Evolutionary conservation across 2,888 invertebrate species (phyloP), one percentile per base, ranked within the genome.

Genomic region (Caenorhabditis drosophilae): DNA sequence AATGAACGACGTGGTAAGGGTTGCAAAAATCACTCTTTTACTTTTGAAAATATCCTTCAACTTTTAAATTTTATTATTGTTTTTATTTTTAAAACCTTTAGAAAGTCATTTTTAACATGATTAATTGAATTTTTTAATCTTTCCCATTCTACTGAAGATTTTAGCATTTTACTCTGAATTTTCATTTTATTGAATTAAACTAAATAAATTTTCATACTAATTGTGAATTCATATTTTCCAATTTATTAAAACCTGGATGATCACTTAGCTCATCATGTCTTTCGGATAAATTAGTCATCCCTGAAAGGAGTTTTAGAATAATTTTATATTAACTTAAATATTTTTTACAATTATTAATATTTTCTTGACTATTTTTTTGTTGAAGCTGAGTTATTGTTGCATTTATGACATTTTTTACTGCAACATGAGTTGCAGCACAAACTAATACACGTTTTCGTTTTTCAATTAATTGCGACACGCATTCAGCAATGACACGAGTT

Each of bases 401-500:
- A 1, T 59, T 36, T 16, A 51, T 36, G 2, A 54, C 69, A 59
- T 76, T 73, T n/a, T 46, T 42, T 1, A 74, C 69, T 20, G 76
- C 76, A 2, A 70, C 69, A 36, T 73, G 60, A 3, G 72, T 58
- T 20, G 70, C 72, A 12, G 76, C 73, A 42, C 70, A 69, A 9
- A 76, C 66, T 0, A 76, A 34, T 22, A 76, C 73, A 48, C 47
- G 68, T 27, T 70, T 67, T n/a, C 61, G 57, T 12, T 49, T 50
- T 25, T 53, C 34, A 0, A 45, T 27, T 41, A 66, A 40, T 15
- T 62, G 59, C 7, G 51, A 36, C 20, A 73, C 61, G 6, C 72
- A 62, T 58, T 76, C 74, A 11, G 69, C 68, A 20, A 73, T 66
- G 1, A 76, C 76, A 18, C 53, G 61, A 1, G 76, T 76, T 55